These are phyloP conservation scores for Parnassius orleans DNA, from an alignment of 2,888 invertebrate species.

Conservation along the genomic window DNA sequence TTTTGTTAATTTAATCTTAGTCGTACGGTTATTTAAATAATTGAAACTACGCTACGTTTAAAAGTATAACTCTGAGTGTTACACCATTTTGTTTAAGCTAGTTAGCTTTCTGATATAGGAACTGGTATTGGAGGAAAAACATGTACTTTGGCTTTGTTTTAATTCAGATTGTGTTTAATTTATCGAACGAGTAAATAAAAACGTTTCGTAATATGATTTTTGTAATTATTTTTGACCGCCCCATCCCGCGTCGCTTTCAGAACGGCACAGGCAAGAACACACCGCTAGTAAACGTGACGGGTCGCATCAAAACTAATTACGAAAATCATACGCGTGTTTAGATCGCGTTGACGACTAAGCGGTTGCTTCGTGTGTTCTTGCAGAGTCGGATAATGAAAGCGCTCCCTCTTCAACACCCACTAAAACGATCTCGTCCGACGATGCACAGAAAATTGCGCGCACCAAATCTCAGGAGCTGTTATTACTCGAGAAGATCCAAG, in stretches of 20 bases:
- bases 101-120: constrained; percentile 66
- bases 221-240: constrained; percentile 79
- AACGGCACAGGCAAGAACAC: constrained; percentile 61
- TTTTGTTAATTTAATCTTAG: constrained; percentile 72
- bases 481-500: constrained; percentile 85
- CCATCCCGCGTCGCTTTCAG: constrained; percentile 65
- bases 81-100: constrained; percentile 68
- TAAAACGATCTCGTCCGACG: constrained; percentile 62
- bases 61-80: constrained; percentile 57
- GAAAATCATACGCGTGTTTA: constrained; percentile 62
- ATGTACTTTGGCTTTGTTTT: constrained; percentile 75
- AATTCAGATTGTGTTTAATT: constrained; percentile 74
- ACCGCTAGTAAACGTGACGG: constrained; percentile 58
- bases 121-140: constrained; percentile 63
- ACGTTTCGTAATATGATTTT: constrained; percentile 79
- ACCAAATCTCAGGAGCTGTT: constrained; percentile 86
- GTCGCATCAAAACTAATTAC: constrained; percentile 77
- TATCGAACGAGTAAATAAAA: constrained; percentile 78
- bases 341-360: constrained; percentile 48
- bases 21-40: constrained; percentile 68
- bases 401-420: constrained; percentile 83
- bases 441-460: constrained; percentile 51
- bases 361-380: constrained; percentile 83
- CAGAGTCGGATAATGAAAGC: constrained; percentile 90
- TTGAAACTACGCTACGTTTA: constrained; percentile 56